Evolutionary conservation across 2,888 invertebrate genomes (phyloP).

Genomic region (Yponomeuta plumbellus): DNA sequence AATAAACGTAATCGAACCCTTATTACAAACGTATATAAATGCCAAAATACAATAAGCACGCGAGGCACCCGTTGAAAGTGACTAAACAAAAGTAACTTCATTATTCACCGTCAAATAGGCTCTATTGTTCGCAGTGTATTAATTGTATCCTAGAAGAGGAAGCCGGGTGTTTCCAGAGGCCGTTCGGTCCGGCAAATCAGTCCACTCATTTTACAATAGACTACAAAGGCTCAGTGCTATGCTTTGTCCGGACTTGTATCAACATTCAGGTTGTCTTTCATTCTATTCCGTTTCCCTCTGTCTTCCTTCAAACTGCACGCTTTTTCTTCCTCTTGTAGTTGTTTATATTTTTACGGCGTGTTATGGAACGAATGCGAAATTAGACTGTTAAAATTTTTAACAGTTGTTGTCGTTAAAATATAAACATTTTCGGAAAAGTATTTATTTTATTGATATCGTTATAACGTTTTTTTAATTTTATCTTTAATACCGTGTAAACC

Average conservation of each 20-base stretch:
- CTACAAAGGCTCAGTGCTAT: background rate
- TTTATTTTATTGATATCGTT: too few species aligned
- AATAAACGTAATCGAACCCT: background rate
- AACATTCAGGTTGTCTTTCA: background rate
- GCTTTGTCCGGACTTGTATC: background rate
- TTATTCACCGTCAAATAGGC: background rate
- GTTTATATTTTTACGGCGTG: too few species aligned
- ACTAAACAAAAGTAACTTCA: background rate
- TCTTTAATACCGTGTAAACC: too few species aligned
- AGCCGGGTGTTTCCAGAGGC: background rate
- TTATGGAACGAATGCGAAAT: too few species aligned
- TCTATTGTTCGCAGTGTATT: background rate
- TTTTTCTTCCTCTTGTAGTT: too few species aligned
- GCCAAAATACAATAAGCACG: background rate
- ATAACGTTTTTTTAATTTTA: too few species aligned
- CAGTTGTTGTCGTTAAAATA: too few species aligned
- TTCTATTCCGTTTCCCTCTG: background rate
- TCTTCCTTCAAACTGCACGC: background rate
- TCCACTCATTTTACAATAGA: conserved; percentile 3
- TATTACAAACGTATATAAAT: background rate
- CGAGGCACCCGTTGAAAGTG: too few species aligned
- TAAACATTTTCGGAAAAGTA: too few species aligned
- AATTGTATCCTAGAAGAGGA: background rate
- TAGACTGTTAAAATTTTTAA: too few species aligned
- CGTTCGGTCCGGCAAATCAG: background rate